Evolutionary conservation across 2,888 invertebrate genomes (phyloP).

Genomic region (Plusia festucae): DNA sequence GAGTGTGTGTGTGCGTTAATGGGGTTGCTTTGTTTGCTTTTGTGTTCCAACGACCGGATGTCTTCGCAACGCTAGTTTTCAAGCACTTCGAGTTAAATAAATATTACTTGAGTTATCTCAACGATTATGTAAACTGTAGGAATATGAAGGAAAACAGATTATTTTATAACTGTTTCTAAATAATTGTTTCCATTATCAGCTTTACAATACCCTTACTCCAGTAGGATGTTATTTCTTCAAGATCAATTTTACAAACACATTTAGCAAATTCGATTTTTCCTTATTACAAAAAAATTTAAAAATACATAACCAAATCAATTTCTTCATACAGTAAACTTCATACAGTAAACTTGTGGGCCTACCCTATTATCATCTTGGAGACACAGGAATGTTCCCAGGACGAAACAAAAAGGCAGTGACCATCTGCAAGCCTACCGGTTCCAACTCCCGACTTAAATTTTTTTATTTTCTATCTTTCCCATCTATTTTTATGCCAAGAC

Average conservation of each 20-base stretch:
- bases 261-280: neutral
- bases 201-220: no score
- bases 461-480: conserved; percentile 79
- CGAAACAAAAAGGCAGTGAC: conserved; percentile 73
- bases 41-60: conserved; percentile 52
- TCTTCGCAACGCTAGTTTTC: conserved; percentile 47
- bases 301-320: neutral
- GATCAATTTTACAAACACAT: neutral
- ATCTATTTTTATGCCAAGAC: conserved; percentile 78
- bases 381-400: conserved; percentile 79
- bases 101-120: conserved; percentile 17
- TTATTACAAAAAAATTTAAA: neutral
- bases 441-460: conserved; percentile 58
- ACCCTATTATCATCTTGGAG: conserved; percentile 24
- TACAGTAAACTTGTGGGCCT: conserved; percentile 19
- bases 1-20: conserved; percentile 66
- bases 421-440: conserved; percentile 85
- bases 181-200: neutral
- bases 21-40: conserved; percentile 71
- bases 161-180: neutral
- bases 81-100: conserved; percentile 32
- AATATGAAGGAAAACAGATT: neutral
- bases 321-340: no score
- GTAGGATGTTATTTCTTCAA: neutral
- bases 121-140: conserved; percentile 7